Conservation (phyloP, 2,888 invertebrate genomes). For the Netelia virgata region DNA sequence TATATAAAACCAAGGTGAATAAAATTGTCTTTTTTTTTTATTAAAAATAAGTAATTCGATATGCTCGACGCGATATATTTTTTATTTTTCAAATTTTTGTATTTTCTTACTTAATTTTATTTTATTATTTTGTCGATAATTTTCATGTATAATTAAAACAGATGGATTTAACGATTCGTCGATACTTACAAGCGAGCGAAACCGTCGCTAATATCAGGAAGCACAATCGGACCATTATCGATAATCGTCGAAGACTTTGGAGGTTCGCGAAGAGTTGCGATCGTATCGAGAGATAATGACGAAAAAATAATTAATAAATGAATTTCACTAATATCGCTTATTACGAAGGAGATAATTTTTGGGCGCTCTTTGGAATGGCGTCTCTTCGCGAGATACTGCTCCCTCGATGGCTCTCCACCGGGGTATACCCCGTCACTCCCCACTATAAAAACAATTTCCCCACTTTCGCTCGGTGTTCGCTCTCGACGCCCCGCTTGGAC, state of each 20-base stretch:
- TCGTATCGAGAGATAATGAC: background rate
- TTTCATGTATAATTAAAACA: background rate
- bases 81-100: background rate
- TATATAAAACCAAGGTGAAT: background rate
- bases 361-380: constrained; percentile 78
- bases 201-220: constrained; percentile 74
- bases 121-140: background rate
- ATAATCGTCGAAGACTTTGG: constrained; percentile 32
- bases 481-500: constrained; percentile 13
- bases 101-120: background rate
- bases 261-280: background rate
- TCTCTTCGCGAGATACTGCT: constrained; percentile 81
- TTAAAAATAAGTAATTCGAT: constrained; percentile 1
- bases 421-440: constrained; percentile 82
- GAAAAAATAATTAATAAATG: constrained; percentile 31
- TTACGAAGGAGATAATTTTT: constrained; percentile 70
- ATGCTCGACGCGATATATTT: background rate
- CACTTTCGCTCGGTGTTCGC: constrained; percentile 77
- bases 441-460: constrained; percentile 80
- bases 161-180: constrained; percentile 3
- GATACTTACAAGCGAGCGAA: constrained; percentile 78
- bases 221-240: constrained; percentile 75
- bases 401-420: constrained; percentile 76
- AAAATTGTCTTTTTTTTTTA: background rate
- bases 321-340: constrained; percentile 41